Evolutionary conservation across 2,113 vertebrate genomes (phyloP).

Genomic region (Diphyllodes magnificus): DNA sequence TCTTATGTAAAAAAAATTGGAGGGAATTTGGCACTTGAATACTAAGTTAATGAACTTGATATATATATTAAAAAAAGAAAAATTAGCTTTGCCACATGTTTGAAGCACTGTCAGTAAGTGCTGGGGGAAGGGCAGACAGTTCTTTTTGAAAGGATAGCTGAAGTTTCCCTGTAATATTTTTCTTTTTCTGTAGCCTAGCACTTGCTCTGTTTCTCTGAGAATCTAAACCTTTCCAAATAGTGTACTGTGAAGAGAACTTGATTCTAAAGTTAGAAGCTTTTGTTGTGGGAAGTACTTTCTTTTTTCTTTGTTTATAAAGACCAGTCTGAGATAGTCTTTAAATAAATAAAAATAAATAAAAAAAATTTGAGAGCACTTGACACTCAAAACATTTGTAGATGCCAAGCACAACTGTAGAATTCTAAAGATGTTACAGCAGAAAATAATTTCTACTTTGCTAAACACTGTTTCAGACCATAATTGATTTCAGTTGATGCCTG

Average conservation of each 20-base stretch:
- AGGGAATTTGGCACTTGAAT: conserved; percentile 59
- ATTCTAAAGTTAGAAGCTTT: background rate
- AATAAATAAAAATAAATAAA: background rate
- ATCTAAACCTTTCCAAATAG: background rate
- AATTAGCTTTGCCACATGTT: background rate
- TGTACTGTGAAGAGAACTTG: background rate
- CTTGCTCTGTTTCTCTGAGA: background rate
- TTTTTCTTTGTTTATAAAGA: background rate
- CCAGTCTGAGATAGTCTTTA: background rate
- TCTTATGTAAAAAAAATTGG: background rate
- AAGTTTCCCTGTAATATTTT: background rate
- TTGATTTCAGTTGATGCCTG: background rate
- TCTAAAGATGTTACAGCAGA: background rate
- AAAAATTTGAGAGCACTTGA: background rate
- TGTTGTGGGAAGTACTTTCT: background rate
- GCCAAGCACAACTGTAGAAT: background rate
- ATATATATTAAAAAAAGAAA: background rate
- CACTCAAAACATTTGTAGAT: background rate
- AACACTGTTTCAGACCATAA: background rate
- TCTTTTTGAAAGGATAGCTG: background rate
- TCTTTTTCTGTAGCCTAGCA: background rate
- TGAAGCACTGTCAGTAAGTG: background rate
- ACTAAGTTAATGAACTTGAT: background rate
- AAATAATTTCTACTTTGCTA: background rate
- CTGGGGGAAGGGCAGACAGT: conserved; percentile 21